Percentiles rank a stretch among this genome's conserved stretches.
Conservation (phyloP, 2,113 vertebrate species). For the Salvator merianae region DNA sequence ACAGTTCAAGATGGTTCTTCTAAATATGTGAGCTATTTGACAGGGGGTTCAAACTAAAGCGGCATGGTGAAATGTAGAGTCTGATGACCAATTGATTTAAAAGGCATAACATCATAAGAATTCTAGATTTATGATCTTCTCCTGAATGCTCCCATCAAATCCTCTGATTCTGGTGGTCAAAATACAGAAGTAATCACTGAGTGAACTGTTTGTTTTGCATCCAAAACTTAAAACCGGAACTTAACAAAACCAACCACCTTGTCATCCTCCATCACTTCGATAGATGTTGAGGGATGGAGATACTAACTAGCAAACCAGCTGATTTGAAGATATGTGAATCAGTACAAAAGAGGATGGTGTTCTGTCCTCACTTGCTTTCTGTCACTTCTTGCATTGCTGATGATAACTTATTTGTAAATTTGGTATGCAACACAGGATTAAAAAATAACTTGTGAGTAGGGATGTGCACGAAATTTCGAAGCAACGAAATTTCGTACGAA, state of each 20-base stretch:
- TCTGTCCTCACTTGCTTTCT: not conserved
- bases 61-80: constrained; percentile 41
- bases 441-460: constrained; percentile 56
- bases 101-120: constrained; percentile 46
- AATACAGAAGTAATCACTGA: constrained; percentile 69
- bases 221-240: constrained; percentile 52
- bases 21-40: no score
- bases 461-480: no score
- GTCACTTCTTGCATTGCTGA: not conserved
- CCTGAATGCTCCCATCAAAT: constrained; percentile 67
- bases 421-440: not conserved
- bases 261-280: not conserved
- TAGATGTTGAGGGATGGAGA: constrained; percentile 37
- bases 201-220: constrained; percentile 56
- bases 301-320: constrained; percentile 46
- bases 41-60: constrained; percentile 29
- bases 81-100: constrained; percentile 41
- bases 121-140: constrained; percentile 61
- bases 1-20: no score
- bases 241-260: constrained; percentile 22
- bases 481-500: no score
- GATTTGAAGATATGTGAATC: constrained; percentile 53
- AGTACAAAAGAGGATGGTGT: constrained; percentile 47
- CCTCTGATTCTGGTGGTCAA: constrained; percentile 52
- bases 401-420: not conserved